phyloP scores from a whole-genome alignment of 2,888 invertebrate genomes.

The Pemphredon lugubris region DNA sequence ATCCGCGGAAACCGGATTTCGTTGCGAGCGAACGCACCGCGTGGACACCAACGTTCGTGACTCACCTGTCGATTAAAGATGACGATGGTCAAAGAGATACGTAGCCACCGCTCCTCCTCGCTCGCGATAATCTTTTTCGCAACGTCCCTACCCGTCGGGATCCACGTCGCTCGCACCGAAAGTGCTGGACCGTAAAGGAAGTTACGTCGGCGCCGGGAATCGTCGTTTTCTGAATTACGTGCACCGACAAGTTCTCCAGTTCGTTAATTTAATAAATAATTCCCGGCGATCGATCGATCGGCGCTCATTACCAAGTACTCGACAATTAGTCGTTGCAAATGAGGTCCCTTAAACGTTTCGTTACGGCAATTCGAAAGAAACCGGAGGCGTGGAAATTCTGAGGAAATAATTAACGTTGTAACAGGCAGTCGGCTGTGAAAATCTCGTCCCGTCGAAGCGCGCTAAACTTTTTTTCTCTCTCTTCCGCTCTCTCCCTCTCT shows the following conservation, averaged over 20 bases:
- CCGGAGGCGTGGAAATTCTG: conserved; percentile 7
- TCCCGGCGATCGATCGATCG: conserved; percentile 32
- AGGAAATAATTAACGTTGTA: conserved; percentile 39
- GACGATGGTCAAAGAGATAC: conserved; percentile 4
- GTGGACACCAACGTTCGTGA: conserved; percentile 25
- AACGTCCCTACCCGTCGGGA: neutral
- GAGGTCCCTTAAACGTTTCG: conserved; percentile 35
- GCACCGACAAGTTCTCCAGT: conserved; percentile 9
- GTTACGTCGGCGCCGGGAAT: neutral
- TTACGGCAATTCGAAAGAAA: conserved; percentile 33
- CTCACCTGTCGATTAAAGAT: conserved; percentile 40
- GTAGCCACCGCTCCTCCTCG: too few relatives aligned
- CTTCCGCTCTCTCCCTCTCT: neutral
- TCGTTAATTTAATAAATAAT: conserved; percentile 39
- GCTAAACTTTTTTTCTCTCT: neutral
- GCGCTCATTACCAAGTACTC: conserved; percentile 17
- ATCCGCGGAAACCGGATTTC: neutral
- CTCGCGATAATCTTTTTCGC: neutral
- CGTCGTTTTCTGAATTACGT: too few relatives aligned
- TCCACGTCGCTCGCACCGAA: neutral
- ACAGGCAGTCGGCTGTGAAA: conserved; percentile 20
- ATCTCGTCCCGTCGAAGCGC: conserved; percentile 5
- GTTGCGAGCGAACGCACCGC: conserved; percentile 31
- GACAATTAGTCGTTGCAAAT: conserved; percentile 37
- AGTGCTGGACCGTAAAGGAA: neutral